Base-by-base conservation (phyloP, 2,797 vertebrate genomes). In the Pseudomugil tenellus region DNA sequence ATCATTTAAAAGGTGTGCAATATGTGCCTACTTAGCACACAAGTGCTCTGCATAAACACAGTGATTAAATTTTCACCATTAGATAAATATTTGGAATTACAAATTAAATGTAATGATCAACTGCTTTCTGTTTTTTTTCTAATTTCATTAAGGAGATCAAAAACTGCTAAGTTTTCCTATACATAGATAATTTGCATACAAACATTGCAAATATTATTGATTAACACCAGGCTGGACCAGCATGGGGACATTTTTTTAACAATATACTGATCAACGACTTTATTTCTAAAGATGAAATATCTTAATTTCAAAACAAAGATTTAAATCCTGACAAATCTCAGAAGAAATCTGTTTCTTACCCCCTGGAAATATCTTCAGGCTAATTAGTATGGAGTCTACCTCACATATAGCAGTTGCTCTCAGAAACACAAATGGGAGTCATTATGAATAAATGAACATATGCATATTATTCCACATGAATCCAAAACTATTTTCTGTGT, bases 241-340 rank as follows among this genome's bases (percentile, higher is more conserved):
- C n/a, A 21, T 60, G 41, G 54, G 29, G 46, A 25, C 7, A n/a
- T n/a, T 60, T 63, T 71, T n/a, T 16, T 12, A 76, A 54, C 21
- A 75, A 34, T 17, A 51, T 51, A 52, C 29, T 63, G 17, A 74
- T 67, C 67, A 66, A 46, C 46, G 63, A 52, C 51, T 37, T 73
- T 49, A 67, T 67, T 49, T 61, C 67, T 43, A 46, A 64, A 57
- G 12, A 29, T 25, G 58, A 62, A 43, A 26, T 41, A 29, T 2
- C 29, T 13, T 34, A 48, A 48, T 19, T 34, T 58, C 11, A 21
- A 35, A 67, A 34, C 54, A 4, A 58, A 65, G 9, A 49, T 58
- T 35, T 26, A 54, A 2, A 64, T 74, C 49, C 2, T 52, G 63
- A 26, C 32, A 49, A 39, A 31, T 23, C 25, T 70, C 1, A 21